Conservation (phyloP, 2,113 vertebrate genomes). For the Pandion haliaetus region DNA sequence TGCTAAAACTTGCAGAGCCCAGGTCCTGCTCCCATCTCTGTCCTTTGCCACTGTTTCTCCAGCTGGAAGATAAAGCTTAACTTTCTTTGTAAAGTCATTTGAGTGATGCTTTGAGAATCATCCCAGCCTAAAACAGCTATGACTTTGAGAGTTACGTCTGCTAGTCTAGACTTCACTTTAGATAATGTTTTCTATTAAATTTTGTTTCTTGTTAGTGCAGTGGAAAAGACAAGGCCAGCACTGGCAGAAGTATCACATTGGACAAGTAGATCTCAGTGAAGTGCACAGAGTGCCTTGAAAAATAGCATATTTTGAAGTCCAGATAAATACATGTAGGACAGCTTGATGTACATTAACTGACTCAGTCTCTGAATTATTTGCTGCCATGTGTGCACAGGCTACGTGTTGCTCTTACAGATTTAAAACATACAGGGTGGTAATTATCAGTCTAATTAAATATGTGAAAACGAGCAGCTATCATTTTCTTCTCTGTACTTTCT, state of each 20-base stretch:
- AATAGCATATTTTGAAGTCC: background rate
- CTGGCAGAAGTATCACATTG: background rate
- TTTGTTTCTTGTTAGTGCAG: background rate
- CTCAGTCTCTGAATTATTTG: background rate
- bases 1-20: background rate
- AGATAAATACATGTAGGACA: background rate
- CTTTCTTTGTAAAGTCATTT: background rate
- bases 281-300: background rate
- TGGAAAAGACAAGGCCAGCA: background rate
- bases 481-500: slow-evolving; percentile 55
- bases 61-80: background rate
- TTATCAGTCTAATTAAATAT: slow-evolving; percentile 24
- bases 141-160: background rate
- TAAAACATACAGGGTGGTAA: background rate
- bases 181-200: background rate
- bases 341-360: background rate
- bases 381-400: background rate
- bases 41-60: background rate
- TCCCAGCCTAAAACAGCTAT: background rate
- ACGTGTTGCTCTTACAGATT: background rate
- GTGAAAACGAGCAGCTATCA: slow-evolving; percentile 18
- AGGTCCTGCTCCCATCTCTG: background rate
- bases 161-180: background rate
- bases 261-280: background rate
- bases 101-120: background rate